Evolutionary conservation across 2,113 vertebrate species (phyloP).

Genomic region (Gnathonemus longibarbis): DNA sequence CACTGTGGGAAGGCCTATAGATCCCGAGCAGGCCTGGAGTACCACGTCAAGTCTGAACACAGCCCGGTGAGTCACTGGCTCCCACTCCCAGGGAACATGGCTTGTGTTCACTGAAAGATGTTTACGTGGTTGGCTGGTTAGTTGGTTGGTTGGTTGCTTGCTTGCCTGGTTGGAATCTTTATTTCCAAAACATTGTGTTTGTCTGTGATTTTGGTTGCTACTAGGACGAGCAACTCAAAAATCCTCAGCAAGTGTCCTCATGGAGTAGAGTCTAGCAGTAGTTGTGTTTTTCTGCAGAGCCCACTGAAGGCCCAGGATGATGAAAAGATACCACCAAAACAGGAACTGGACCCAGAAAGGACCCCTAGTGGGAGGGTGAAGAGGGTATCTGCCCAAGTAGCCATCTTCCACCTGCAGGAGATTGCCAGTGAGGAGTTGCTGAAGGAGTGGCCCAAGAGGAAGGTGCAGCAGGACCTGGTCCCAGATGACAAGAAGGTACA

Average conservation of each 20-base stretch:
- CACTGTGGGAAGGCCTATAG: slow-evolving; percentile 84
- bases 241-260: neutral
- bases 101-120: neutral
- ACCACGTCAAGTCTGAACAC: slow-evolving; percentile 85
- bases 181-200: neutral
- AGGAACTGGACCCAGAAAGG: slow-evolving; percentile 59
- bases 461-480: slow-evolving; percentile 85
- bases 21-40: slow-evolving; percentile 84
- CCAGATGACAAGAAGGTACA: slow-evolving; percentile 77
- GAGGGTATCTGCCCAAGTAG: slow-evolving; percentile 82
- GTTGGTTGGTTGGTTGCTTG: neutral
- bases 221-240: neutral
- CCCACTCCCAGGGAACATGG: neutral
- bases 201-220: neutral
- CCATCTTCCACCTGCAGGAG: slow-evolving; percentile 83
- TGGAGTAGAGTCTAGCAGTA: neutral
- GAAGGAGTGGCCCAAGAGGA: slow-evolving; percentile 91
- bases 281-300: slow-evolving; percentile 31
- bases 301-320: slow-evolving; percentile 44
- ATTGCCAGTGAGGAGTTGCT: slow-evolving; percentile 80
- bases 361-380: slow-evolving; percentile 67
- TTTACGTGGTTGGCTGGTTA: neutral
- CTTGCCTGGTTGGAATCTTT: neutral
- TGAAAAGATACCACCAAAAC: slow-evolving; percentile 54
- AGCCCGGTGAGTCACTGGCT: slow-evolving; percentile 69